Base-by-base conservation (phyloP, 2,888 invertebrate genomes). In the Cheilosia soror region DNA sequence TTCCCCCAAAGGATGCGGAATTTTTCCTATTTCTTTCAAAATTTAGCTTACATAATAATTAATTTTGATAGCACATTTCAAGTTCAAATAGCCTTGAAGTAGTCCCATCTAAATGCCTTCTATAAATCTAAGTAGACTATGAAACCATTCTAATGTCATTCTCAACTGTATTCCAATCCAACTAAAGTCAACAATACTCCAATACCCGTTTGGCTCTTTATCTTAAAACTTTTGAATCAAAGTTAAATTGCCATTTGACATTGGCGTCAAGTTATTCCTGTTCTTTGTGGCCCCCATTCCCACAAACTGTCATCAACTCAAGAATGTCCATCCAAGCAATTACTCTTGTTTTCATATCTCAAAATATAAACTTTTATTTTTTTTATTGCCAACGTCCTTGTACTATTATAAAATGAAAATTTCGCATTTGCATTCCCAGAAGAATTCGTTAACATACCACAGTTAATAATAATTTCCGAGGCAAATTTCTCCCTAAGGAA, bases 391-490 rank as follows among this genome's bases (percentile, higher is more conserved):
- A 15, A 27, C n/a, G 60, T 57, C 33, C 33, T 27, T 47, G 47
- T 15, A 47, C 44, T 6, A 15, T 15, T 15, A 13, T 47, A 15
- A 3, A n/a, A n/a, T 25, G n/a, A 60, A 27, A 31, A n/a, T n/a
- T 15, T 31, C 6, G 15, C 40, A 37, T 40, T 58, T 58, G 9
- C 20, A 33, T 40, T 11, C 20, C 37, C 25, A 13, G 4, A 60
- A 5, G 25, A 27, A 60, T 60, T 60, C 40, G 13, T 60, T 40
- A 60, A 60, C 58, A 60, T 42, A n/a, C 58, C 27, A 40, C 40
- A 47, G 40, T 40, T 11, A 31, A 15, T 40, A 63, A 65, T 65
- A 49, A n/a, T 13, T 3, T 47, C 20, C n/a, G 7, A 47, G 13
- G 15, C 15, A 47, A 47, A 20, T 49, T 33, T 31, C 20, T 29